These are phyloP conservation scores for Hydriomena furcata DNA, from an alignment of 2,888 invertebrate species.

Conservation along the genomic window DNA sequence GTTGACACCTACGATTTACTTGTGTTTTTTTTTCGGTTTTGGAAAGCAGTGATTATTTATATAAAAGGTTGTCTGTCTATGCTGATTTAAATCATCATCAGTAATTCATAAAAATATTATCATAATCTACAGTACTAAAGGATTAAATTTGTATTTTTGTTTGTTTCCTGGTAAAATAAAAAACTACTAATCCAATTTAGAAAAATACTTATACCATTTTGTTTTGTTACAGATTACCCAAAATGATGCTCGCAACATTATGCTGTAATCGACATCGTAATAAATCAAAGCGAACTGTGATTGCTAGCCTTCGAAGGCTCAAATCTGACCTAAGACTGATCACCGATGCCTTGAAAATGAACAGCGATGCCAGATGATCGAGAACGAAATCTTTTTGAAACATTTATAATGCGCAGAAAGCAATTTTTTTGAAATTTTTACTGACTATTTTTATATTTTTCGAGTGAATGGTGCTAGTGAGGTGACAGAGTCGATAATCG, in stretches of 20 bases:
- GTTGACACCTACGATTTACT: no score
- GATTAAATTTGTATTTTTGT: no score
- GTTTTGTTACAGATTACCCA: slow-evolving; percentile 65
- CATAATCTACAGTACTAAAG: no score
- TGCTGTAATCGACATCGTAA: slow-evolving; percentile 40
- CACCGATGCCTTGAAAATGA: slow-evolving; percentile 67
- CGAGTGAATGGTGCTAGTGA: slow-evolving; percentile 63
- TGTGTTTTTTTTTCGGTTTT: no score
- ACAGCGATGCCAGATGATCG: slow-evolving; percentile 67
- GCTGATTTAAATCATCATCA: no score
- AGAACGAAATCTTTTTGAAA: slow-evolving; percentile 36
- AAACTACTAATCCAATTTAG: no score
- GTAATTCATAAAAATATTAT: no score
- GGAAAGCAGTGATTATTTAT: no score
- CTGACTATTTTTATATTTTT: slow-evolving; percentile 32
- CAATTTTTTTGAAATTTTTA: slow-evolving; percentile 59
- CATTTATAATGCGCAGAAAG: slow-evolving; percentile 58
- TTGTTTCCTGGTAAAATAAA: no score
- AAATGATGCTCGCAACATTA: slow-evolving; percentile 63
- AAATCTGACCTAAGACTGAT: slow-evolving; percentile 60
- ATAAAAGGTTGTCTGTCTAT: no score
- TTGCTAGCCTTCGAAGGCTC: slow-evolving; percentile 26
- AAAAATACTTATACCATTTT: slow-evolving; percentile 47
- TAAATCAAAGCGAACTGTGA: slow-evolving; percentile 30
- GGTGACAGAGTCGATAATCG: slow-evolving; percentile 51